phyloP scores from a whole-genome alignment of 2,888 invertebrate species.

The Osmoderma eremita region DNA sequence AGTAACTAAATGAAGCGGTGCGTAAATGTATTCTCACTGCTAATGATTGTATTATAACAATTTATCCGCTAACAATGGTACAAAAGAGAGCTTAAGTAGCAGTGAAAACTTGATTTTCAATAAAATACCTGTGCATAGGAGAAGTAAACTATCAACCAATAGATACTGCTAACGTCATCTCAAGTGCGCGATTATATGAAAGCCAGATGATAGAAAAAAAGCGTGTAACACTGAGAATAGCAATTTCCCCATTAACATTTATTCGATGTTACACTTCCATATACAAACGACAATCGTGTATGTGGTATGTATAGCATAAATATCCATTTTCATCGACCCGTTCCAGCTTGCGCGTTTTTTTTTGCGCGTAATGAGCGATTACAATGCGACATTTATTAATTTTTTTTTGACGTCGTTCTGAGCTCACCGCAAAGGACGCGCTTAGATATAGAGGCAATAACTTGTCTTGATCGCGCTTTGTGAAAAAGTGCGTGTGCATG shows the following conservation, averaged over 20 bases:
- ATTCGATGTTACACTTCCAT: conserved; percentile 47
- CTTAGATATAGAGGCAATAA: conserved; percentile 50
- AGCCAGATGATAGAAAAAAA: conserved; percentile 15
- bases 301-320: conserved; percentile 49
- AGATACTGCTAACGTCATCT: background rate
- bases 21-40: no score
- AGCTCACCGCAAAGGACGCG: conserved; percentile 38
- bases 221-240: conserved; percentile 33
- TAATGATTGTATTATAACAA: no score
- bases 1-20: no score
- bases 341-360: conserved; percentile 44
- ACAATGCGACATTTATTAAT: conserved; percentile 50
- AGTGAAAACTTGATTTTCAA: no score
- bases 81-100: no score
- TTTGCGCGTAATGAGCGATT: conserved; percentile 49
- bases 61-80: no score
- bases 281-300: conserved; percentile 49
- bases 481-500: conserved; percentile 52
- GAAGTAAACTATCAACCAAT: no score
- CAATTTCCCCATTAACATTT: conserved; percentile 41
- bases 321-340: conserved; percentile 50
- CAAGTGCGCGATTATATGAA: conserved; percentile 7
- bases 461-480: conserved; percentile 52
- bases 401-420: conserved; percentile 41
- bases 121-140: no score